Conservation (phyloP, 2,113 vertebrate species). For the Xyliphius kryptos region DNA sequence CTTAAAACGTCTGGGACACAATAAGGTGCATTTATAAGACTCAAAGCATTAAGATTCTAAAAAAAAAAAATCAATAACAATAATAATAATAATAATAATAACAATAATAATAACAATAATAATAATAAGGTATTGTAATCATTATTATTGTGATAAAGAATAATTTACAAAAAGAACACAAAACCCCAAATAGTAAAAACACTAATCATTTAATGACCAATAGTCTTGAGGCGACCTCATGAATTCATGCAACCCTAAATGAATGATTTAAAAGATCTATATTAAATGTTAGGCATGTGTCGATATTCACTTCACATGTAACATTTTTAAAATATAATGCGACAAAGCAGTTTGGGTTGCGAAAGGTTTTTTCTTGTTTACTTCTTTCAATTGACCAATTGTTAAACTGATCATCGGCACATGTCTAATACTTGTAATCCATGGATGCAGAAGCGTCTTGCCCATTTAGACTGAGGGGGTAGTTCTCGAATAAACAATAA, state of each 20-base stretch:
- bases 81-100: conserved; percentile 20
- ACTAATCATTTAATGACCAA: conserved; percentile 65
- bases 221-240: conserved; percentile 73
- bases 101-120: conserved; percentile 37
- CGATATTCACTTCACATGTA: background rate
- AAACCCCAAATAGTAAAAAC: conserved; percentile 47
- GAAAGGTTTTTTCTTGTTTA: background rate
- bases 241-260: conserved; percentile 60
- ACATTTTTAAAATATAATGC: background rate
- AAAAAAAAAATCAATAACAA: conserved; percentile 44
- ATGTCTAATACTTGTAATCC: background rate
- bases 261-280: conserved; percentile 37
- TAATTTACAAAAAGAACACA: conserved; percentile 58
- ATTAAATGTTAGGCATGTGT: conserved; percentile 10
- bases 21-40: conserved; percentile 77
- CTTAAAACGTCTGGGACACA: conserved; percentile 58
- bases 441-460: background rate
- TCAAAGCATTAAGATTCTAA: conserved; percentile 60
- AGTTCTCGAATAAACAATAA: no score
- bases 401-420: conserved; percentile 13
- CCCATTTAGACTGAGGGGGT: background rate
- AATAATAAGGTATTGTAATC: conserved; percentile 31
- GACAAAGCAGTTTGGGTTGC: background rate
- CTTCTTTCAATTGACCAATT: background rate
- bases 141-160: conserved; percentile 25